phyloP scores from a whole-genome alignment of 2,888 invertebrate genomes.

The Erebia aethiops region DNA sequence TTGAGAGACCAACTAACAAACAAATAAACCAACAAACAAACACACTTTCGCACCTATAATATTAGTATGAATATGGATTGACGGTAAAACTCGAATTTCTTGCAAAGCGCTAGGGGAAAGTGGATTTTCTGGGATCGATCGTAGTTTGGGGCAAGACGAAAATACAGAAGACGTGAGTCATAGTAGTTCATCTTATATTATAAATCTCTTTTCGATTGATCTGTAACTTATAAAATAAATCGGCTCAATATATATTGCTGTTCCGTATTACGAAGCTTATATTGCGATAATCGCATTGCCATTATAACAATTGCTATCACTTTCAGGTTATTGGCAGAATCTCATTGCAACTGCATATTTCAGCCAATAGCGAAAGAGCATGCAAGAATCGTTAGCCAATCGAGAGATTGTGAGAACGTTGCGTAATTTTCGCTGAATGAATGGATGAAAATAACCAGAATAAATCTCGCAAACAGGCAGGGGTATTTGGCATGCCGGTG shows the following conservation, averaged over 20 bases:
- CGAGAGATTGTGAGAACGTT: not conserved
- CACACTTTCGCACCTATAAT: no score
- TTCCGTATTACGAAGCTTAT: not conserved
- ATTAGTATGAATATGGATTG: no score
- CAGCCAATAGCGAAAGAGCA: not conserved
- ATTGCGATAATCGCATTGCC: not conserved
- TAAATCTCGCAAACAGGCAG: not conserved
- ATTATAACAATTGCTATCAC: not conserved
- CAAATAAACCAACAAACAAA: no score
- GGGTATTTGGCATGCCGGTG: conserved; percentile 8
- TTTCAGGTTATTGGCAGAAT: not conserved
- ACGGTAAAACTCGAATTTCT: no score
- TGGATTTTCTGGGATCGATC: no score
- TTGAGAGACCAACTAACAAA: no score
- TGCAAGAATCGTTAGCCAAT: not conserved
- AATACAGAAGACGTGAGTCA: no score
- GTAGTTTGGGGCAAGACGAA: no score
- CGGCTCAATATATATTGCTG: not conserved
- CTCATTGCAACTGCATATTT: not conserved
- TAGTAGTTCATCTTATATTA: not conserved
- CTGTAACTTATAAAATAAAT: not conserved
- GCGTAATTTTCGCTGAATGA: conserved; percentile 7
- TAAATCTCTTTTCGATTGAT: not conserved
- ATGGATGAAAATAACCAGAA: conserved; percentile 1
- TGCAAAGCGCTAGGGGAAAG: no score